phyloP scores from a whole-genome alignment of 2,113 vertebrate species.

The Lutjanus erythropterus region DNA sequence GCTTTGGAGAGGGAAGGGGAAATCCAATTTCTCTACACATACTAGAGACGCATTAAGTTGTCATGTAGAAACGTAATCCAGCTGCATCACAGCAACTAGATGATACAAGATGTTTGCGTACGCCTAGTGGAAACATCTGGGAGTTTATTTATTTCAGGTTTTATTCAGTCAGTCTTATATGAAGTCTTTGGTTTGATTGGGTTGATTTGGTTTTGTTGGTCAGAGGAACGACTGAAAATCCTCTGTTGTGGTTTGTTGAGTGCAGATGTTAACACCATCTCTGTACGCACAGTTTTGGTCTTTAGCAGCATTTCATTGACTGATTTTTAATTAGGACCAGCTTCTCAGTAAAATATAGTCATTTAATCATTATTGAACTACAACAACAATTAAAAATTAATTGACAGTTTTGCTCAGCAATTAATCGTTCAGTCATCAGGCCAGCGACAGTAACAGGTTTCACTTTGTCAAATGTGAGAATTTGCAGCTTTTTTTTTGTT shows the following conservation, averaged over 20 bases:
- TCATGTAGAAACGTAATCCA: slow-evolving; percentile 25
- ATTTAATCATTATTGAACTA: not conserved
- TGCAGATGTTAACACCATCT: not conserved
- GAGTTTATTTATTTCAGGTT: not conserved
- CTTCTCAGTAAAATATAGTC: not conserved
- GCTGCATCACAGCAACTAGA: not conserved
- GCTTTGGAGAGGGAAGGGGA: slow-evolving; percentile 15
- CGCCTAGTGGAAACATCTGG: not conserved
- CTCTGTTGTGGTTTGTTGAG: not conserved
- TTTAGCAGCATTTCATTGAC: not conserved
- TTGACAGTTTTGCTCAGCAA: not conserved
- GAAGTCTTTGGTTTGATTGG: not conserved
- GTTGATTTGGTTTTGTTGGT: not conserved
- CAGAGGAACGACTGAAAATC: not conserved
- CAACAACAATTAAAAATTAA: not conserved
- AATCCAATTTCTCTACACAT: slow-evolving; percentile 41
- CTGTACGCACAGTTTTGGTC: not conserved
- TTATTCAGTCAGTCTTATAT: not conserved
- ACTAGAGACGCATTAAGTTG: slow-evolving; percentile 44
- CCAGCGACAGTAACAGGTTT: not conserved
- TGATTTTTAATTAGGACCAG: not conserved
- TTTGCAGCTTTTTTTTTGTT: not conserved
- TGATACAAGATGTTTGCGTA: not conserved
- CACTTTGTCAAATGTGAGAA: not conserved
- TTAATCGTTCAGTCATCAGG: not conserved